Conservation (phyloP, 2,113 vertebrate genomes). For the Toxostoma redivivum region DNA sequence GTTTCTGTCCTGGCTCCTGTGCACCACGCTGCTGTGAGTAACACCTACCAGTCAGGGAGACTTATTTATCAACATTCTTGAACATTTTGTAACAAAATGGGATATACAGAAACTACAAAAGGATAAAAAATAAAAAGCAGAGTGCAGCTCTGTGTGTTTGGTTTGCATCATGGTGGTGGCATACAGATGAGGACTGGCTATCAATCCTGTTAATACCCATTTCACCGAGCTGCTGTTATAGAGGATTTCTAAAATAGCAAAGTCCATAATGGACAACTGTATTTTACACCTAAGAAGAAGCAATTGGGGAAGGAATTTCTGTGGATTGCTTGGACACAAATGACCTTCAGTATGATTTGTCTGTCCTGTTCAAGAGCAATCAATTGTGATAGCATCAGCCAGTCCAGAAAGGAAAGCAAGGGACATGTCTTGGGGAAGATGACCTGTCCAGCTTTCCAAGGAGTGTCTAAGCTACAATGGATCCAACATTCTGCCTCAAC, state of each 20-base stretch:
- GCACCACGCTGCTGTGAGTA: not conserved
- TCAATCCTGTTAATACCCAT: not conserved
- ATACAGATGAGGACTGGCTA: not conserved
- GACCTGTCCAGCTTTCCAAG: not conserved
- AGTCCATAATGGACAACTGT: not conserved
- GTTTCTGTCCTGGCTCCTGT: not conserved
- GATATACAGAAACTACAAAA: not conserved
- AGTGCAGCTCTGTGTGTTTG: not conserved
- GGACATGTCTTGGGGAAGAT: not conserved
- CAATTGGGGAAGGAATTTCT: not conserved
- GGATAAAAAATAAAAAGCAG: not conserved
- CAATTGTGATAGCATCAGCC: not conserved
- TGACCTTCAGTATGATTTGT: not conserved
- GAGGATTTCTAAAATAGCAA: not conserved
- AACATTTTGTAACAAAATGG: not conserved
- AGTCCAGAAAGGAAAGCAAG: not conserved
- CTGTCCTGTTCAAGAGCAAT: not conserved
- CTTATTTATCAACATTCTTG: not conserved
- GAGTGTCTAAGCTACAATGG: not conserved
- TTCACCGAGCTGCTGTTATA: not conserved
- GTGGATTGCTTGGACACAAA: not conserved
- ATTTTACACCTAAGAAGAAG: not conserved
- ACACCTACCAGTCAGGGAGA: not conserved
- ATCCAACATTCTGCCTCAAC: not conserved
- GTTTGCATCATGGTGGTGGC: not conserved